Evolutionary conservation across 2,113 vertebrate genomes (phyloP).

Genomic region (Trogon surrucura): DNA sequence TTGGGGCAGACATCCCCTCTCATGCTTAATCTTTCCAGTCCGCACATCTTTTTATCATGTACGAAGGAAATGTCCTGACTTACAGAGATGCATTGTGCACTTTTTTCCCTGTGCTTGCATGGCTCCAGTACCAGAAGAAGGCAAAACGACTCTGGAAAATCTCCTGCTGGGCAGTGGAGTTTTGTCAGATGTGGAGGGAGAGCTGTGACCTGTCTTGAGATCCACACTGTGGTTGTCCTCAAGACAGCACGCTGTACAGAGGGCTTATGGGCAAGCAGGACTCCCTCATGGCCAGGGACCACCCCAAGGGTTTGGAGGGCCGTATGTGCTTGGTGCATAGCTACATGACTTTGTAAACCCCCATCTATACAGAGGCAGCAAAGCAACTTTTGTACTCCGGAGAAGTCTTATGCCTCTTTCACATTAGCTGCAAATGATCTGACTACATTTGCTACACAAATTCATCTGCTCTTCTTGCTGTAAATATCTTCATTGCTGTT

Average conservation of each 20-base stretch:
- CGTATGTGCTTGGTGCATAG: not conserved
- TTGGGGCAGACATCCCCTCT: not conserved
- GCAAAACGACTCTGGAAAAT: not conserved
- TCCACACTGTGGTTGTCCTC: not conserved
- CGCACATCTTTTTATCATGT: not conserved
- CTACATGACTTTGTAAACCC: not conserved
- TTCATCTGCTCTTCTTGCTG: not conserved
- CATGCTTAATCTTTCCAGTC: not conserved
- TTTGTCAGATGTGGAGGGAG: not conserved
- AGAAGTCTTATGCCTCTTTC: not conserved
- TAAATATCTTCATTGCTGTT: not conserved
- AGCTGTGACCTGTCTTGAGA: not conserved
- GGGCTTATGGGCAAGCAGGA: not conserved
- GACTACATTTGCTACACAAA: not conserved
- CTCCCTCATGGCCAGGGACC: fast-evolving
- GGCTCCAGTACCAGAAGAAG: not conserved
- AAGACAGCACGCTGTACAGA: not conserved
- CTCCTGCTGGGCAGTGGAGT: not conserved
- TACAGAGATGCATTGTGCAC: not conserved
- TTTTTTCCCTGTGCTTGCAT: not conserved
- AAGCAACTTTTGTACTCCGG: not conserved
- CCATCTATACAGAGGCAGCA: fast-evolving
- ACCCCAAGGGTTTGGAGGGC: not conserved
- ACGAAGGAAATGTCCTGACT: not conserved
- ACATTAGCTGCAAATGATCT: not conserved